Percentiles rank a stretch among this genome's conserved stretches.
phyloP scores from a whole-genome alignment of 2,797 vertebrate species.

The Sebastiscus tertius region DNA sequence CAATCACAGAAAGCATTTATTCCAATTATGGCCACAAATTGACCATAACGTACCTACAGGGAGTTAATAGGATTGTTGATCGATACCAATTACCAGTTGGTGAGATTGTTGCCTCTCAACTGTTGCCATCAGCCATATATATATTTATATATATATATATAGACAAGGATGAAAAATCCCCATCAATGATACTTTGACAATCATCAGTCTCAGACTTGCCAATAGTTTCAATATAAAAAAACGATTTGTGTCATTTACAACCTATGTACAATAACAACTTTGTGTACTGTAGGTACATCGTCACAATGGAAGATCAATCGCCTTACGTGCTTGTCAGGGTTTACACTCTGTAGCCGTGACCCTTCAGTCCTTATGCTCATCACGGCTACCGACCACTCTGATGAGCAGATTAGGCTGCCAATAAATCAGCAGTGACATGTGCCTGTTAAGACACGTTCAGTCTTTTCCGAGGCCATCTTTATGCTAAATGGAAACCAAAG shows the following conservation, averaged over 20 bases:
- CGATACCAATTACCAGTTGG: slow-evolving; percentile 8
- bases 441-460: background rate
- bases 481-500: background rate
- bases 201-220: background rate
- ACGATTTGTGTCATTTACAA: background rate
- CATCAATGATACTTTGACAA: background rate
- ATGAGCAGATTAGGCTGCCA: slow-evolving; percentile 7
- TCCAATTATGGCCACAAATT: slow-evolving; percentile 5
- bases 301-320: background rate
- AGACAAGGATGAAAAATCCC: background rate
- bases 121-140: background rate
- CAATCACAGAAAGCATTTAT: background rate
- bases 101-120: slow-evolving; percentile 6
- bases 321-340: background rate
- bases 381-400: background rate
- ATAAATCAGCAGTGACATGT: slow-evolving; percentile 22
- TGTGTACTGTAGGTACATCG: background rate
- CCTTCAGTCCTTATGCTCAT: background rate
- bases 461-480: background rate
- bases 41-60: background rate
- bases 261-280: background rate
- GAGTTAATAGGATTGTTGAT: slow-evolving; percentile 10
- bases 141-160: background rate
- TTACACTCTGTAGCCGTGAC: background rate
- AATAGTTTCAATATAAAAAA: background rate